Conservation (phyloP, 2,113 vertebrate species). For the Chitala chitala region DNA sequence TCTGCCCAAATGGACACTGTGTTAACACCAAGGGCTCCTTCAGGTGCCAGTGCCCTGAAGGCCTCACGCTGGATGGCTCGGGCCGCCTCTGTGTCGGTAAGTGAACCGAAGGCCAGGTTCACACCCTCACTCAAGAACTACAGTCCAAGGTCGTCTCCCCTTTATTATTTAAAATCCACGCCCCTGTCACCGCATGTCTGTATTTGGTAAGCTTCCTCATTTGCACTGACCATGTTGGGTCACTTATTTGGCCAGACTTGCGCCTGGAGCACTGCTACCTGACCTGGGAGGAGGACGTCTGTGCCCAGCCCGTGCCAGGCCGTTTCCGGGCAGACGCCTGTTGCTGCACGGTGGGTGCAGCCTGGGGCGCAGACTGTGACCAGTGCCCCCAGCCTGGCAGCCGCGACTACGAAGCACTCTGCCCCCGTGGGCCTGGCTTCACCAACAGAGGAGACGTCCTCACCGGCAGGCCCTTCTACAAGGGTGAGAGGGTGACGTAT, state of each 20-base stretch:
- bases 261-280: slow-evolving; percentile 67
- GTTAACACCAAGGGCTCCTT: slow-evolving; percentile 68
- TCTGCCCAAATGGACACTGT: slow-evolving; percentile 64
- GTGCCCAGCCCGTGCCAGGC: slow-evolving; percentile 50
- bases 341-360: slow-evolving; percentile 66
- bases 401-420: slow-evolving; percentile 51
- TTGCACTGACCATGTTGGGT: no score
- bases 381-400: slow-evolving; percentile 57
- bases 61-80: slow-evolving; percentile 59
- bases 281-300: slow-evolving; percentile 63
- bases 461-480: slow-evolving; percentile 64
- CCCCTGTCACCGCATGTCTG: no score
- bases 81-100: slow-evolving; percentile 67
- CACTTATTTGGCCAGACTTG: slow-evolving; percentile 48
- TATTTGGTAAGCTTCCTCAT: no score
- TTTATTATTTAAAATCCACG: background rate
- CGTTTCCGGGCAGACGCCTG: slow-evolving; percentile 64
- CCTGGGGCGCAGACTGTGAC: slow-evolving; percentile 63
- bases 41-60: slow-evolving; percentile 63
- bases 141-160: background rate
- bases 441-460: slow-evolving; percentile 60
- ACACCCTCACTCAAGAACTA: background rate
- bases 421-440: slow-evolving; percentile 67
- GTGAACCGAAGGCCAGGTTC: slow-evolving; percentile 10
- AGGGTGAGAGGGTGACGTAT: slow-evolving; percentile 51